Evolutionary conservation across 2,113 vertebrate genomes (phyloP).

Genomic region (Pitta sordida): DNA sequence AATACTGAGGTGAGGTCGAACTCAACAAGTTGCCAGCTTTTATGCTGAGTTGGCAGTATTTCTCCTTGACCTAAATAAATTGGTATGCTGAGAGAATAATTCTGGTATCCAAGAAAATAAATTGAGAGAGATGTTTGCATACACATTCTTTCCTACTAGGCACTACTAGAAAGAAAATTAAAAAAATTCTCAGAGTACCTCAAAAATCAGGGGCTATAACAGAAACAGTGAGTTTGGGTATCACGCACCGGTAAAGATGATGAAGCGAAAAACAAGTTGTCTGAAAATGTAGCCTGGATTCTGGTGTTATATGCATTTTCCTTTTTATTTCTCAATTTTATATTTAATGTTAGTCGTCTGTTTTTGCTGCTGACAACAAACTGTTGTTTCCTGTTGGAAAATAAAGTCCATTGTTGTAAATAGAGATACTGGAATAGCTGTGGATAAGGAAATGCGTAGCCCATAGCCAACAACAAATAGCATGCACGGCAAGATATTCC

Average conservation of each 20-base stretch:
- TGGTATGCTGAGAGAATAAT: not conserved
- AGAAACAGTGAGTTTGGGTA: not conserved
- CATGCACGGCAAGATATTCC: slow-evolving; percentile 16
- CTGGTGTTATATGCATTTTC: slow-evolving; percentile 89
- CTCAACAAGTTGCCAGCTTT: not conserved
- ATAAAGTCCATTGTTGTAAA: slow-evolving; percentile 37
- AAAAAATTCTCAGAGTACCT: not conserved
- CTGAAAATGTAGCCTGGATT: slow-evolving; percentile 77
- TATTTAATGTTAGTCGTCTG: slow-evolving; percentile 76
- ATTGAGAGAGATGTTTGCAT: not conserved
- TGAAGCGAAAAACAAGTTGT: slow-evolving; percentile 87
- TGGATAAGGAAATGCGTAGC: not conserved
- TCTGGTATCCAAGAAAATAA: slow-evolving; percentile 2
- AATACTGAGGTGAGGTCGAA: not conserved
- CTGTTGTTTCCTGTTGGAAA: slow-evolving; percentile 75
- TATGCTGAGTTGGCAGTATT: not conserved
- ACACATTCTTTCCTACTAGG: not conserved
- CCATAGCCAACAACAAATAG: slow-evolving; percentile 17
- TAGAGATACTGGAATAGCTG: not conserved
- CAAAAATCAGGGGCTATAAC: not conserved
- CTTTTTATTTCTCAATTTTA: slow-evolving; percentile 80
- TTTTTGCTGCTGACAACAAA: slow-evolving; percentile 80
- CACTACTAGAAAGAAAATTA: not conserved
- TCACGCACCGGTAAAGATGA: slow-evolving; percentile 77
- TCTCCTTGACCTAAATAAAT: slow-evolving; percentile 37